Base-by-base conservation (phyloP, 1,140 invertebrate genomes). In the Dysdera silvatica region DNA sequence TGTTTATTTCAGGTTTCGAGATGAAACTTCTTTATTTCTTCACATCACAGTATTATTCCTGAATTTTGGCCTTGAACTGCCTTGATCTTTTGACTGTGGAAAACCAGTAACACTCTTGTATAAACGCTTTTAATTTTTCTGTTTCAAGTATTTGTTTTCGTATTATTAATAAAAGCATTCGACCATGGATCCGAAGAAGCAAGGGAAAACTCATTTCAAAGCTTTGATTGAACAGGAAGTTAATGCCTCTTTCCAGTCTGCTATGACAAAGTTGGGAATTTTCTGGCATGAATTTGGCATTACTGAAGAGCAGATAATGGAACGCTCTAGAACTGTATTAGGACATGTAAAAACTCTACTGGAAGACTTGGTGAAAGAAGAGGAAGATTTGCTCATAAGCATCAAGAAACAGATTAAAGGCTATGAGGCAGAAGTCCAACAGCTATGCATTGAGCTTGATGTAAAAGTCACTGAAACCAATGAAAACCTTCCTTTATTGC, bases 271-370 rank as follows among this genome's bases (percentile, higher is more conserved):
- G 26, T 20, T 61, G 7, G 52, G 53, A 43, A 32, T 5, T 5
- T 26, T 61, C 7, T 61, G 58, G 58, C n/a, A 43, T 16, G 32
- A 29, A 24, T 52, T 61, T 53, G 58, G 58, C 12, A 40, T 61
- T 28, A 33, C 52, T 10, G 26, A 2, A 6, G 31, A 33, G 14
- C 33, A 53, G 47, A 61, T 41, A 43, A 12, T 20, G 20, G 26
- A 43, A 5, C 29, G 58, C 6, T 40, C 32, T 20, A 61, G 24
- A 52, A 26, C 5, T 14, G 47, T 53, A 23, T 61, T 48, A 49
- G n/a, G 43, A 10, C 58, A 61, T 52, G 20, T 61, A 4, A n/a
- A 31, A 7, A 53, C 40, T 14, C 48, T 61, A 20, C 23, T 53
- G 3, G n/a, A 52, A 32, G 58, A 61, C 20, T 52, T 61, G 8